These are phyloP conservation scores for Oryctolagus cuniculus DNA, from an alignment of 2,113 vertebrate genomes.

Conservation along the genomic window mOryCun1.1 NC_091435.1:105265001-105265500, in stretches of 20 bases:
- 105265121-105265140: constrained; percentile 90
- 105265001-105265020: constrained; percentile 80
- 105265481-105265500: not conserved
- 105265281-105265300: constrained; percentile 87
- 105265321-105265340: constrained; percentile 75
- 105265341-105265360: constrained; percentile 87
- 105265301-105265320: constrained; percentile 81
- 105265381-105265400: constrained; percentile 64
- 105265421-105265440: constrained; percentile 34
- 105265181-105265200: constrained; percentile 88
- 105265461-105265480: not conserved
- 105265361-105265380: constrained; percentile 80
- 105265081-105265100: constrained; percentile 88
- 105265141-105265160: constrained; percentile 88
- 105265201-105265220: constrained; percentile 87
- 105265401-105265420: constrained; percentile 73
- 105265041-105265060: constrained; percentile 86
- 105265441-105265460: not conserved
- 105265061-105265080: constrained; percentile 85
- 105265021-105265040: constrained; percentile 84
- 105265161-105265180: constrained; percentile 87
- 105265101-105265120: constrained; percentile 88
- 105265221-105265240: constrained; percentile 84
- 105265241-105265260: constrained; percentile 86
- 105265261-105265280: constrained; percentile 88